Percentiles rank a stretch among this genome's conserved stretches.
Conservation (phyloP, 1,140 invertebrate species). For the Ceratina calcarata region DNA sequence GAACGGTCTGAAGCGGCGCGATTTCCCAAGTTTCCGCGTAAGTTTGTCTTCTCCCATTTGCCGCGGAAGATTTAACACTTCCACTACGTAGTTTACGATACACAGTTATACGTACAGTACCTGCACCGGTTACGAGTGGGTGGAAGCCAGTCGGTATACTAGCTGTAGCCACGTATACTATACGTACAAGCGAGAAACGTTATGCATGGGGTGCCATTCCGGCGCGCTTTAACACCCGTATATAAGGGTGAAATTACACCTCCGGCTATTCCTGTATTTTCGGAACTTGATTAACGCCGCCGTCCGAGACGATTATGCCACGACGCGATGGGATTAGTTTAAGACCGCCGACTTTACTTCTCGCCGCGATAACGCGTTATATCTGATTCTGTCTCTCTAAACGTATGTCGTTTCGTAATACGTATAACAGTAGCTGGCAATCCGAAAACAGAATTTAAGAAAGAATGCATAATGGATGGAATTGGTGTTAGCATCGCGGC, state of each 20-base stretch:
- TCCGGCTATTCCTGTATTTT: conserved; percentile 68
- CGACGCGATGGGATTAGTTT: conserved; percentile 61
- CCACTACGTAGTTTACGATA: conserved; percentile 68
- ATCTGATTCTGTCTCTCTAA: neutral
- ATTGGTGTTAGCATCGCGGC: conserved; percentile 24
- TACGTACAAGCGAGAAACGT: conserved; percentile 44
- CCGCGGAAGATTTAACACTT: conserved; percentile 71
- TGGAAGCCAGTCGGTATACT: conserved; percentile 38
- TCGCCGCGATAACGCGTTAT: conserved; percentile 15
- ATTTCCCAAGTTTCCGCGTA: conserved; percentile 69
- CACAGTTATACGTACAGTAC: conserved; percentile 55
- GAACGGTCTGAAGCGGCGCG: conserved; percentile 57
- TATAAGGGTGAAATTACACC: conserved; percentile 69
- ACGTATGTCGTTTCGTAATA: neutral
- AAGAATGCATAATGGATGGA: conserved; percentile 26
- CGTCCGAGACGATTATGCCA: conserved; percentile 63
- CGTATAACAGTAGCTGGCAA: no score
- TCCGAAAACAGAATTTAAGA: neutral
- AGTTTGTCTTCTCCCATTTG: conserved; percentile 70
- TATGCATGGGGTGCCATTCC: conserved; percentile 71
- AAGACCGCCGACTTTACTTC: conserved; percentile 38
- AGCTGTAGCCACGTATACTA: conserved; percentile 41
- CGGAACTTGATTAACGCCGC: conserved; percentile 69
- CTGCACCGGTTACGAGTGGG: conserved; percentile 60
- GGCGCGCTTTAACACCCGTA: conserved; percentile 69